These are phyloP conservation scores for Amblyraja radiata DNA, from an alignment of 2,797 vertebrate genomes.

Conservation along the genomic window DNA sequence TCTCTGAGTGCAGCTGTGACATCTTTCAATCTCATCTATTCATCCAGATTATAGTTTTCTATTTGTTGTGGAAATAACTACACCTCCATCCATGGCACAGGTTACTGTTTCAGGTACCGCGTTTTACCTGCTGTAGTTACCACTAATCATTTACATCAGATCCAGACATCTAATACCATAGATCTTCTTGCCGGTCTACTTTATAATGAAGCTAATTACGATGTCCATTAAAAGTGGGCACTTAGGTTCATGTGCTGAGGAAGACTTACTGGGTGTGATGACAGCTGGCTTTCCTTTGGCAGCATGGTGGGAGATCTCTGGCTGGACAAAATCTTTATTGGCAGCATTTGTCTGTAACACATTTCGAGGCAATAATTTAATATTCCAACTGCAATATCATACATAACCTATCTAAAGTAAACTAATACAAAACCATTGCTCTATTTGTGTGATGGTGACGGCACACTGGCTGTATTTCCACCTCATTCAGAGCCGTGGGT, in stretches of 20 bases:
- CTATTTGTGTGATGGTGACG: not conserved
- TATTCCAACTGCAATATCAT: not conserved
- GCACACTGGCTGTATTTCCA: not conserved
- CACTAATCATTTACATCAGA: too few species aligned
- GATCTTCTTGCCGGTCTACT: not conserved
- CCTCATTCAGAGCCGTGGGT: not conserved
- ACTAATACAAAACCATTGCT: not conserved
- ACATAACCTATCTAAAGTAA: not conserved
- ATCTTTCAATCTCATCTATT: too few species aligned
- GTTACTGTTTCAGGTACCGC: not conserved
- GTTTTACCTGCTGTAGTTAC: too few species aligned
- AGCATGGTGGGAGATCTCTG: conserved; percentile 34
- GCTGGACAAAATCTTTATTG: not conserved
- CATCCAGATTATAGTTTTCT: too few species aligned
- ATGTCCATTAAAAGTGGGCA: not conserved
- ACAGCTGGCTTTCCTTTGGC: conserved; percentile 49
- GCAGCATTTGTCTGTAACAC: conserved; percentile 44
- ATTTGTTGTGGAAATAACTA: too few species aligned
- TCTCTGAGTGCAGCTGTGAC: too few species aligned
- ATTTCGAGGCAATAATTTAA: not conserved
- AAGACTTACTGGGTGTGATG: conserved; percentile 55
- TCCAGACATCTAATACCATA: not conserved
- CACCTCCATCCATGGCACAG: not conserved
- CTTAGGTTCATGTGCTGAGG: not conserved
- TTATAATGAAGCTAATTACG: not conserved